Base-by-base conservation (phyloP, 2,797 vertebrate species). In the Sparidentex hasta region DNA sequence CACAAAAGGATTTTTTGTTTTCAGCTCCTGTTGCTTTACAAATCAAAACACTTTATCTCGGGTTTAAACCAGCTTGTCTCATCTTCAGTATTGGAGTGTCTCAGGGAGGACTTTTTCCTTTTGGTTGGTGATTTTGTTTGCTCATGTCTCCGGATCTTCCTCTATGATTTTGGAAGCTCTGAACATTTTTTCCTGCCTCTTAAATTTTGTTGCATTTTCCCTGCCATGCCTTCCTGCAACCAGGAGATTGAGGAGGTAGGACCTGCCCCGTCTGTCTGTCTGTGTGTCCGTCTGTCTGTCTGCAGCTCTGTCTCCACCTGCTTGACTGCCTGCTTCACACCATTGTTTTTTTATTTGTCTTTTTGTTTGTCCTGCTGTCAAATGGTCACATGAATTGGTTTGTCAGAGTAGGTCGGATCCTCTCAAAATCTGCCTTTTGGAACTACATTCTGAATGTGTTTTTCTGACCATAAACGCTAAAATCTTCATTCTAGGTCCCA, bases 171-270 rank as follows among this genome's bases (percentile, higher is more conserved):
- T 94, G 89, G 83, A 93, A 88, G 87, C 88, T 90, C 80, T 84
- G 75, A 88, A 77, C 82, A 83, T 82, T 92, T 91, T 78, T 57
- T 70, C 62, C 83, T 82, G 82, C 88, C 88, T 94, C 88, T 79
- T 93, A 97, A 96, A 96, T 96, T 96, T 95, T 94, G 85, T 88
- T 97, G 95, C 95, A 93, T 96, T 98, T 96, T 95, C 94, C 95
- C 96, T 93, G 83, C 95, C 96, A 97, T 96, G 98, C 98, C 95
- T 97, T 96, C 97, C 96, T 96, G 96, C 94, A 92, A 74, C 89
- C 90, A 99, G 98, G 98, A 99, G 96, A 98, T 99, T 95, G 96
- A 98, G 96, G 98, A 99, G 98, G 97, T 99, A 99, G 97, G 97
- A 97, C 90, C 85, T 86, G 78, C 80, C 67, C 71, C 25, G 43